These are phyloP conservation scores for Sarcophaga caerulescens DNA, from an alignment of 2,888 invertebrate genomes.

Conservation along the genomic window DNA sequence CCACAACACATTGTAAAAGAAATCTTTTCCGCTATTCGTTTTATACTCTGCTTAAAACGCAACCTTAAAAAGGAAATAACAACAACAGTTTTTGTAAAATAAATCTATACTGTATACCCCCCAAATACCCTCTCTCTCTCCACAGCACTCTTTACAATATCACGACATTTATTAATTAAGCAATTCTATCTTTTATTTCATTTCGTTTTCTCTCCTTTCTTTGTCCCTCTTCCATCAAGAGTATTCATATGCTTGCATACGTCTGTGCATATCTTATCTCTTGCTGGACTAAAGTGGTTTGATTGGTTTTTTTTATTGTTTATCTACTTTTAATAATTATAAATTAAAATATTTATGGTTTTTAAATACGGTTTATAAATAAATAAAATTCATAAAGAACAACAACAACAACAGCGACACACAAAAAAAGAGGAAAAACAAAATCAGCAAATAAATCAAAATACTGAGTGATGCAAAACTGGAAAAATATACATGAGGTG, in stretches of 20 bases:
- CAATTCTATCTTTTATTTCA: background rate
- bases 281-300: background rate
- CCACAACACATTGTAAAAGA: too few relatives aligned
- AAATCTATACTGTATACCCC: too few relatives aligned
- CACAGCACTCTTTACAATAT: background rate
- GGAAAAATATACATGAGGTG: background rate
- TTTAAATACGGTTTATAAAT: too few relatives aligned
- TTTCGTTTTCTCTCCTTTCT: too few relatives aligned
- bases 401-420: background rate
- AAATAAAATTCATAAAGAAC: too few relatives aligned
- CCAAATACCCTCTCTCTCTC: background rate
- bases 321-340: background rate
- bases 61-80: too few relatives aligned
- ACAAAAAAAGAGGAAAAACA: background rate
- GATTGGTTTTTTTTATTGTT: background rate
- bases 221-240: too few relatives aligned
- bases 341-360: too few relatives aligned
- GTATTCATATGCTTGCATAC: background rate
- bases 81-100: too few relatives aligned
- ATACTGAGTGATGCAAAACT: too few relatives aligned
- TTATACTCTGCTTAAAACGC: too few relatives aligned
- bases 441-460: background rate
- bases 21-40: too few relatives aligned
- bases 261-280: background rate
- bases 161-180: background rate